These are phyloP conservation scores for Melanerpes aurifrons DNA, from an alignment of 2,113 vertebrate genomes.

Conservation along the genomic window DNA sequence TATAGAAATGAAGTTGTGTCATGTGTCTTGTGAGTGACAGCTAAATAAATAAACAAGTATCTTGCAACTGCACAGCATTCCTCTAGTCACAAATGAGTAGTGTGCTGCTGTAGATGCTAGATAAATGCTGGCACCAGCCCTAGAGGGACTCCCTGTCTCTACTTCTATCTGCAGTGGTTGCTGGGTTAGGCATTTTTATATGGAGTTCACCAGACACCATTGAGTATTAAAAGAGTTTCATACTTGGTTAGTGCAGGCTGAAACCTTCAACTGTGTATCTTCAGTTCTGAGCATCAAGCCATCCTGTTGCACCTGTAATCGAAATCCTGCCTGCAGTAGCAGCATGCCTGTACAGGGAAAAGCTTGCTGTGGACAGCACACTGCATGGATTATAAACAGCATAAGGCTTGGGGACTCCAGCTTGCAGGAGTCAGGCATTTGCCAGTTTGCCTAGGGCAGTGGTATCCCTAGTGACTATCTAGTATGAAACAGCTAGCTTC, in stretches of 20 bases:
- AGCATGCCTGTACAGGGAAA: background rate
- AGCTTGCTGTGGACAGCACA: background rate
- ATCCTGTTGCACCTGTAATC: background rate
- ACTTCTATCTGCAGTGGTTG: background rate
- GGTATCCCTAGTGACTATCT: background rate
- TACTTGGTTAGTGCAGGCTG: background rate
- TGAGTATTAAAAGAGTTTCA: accelerated
- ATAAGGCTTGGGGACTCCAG: background rate
- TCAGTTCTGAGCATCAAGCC: background rate
- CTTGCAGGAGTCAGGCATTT: background rate
- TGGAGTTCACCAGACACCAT: background rate
- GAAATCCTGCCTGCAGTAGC: background rate
- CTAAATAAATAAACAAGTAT: background rate
- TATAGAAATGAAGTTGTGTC: background rate
- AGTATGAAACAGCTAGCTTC: background rate
- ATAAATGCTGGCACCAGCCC: background rate
- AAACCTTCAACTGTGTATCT: background rate
- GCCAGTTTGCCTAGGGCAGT: background rate
- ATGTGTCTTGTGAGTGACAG: background rate
- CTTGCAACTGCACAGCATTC: background rate
- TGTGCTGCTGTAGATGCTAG: background rate
- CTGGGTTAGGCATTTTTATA: background rate
- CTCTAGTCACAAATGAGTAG: background rate
- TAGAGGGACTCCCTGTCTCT: background rate
- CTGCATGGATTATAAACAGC: background rate